Base-by-base conservation (phyloP, 2,113 vertebrate species). In the Conger conger region DNA sequence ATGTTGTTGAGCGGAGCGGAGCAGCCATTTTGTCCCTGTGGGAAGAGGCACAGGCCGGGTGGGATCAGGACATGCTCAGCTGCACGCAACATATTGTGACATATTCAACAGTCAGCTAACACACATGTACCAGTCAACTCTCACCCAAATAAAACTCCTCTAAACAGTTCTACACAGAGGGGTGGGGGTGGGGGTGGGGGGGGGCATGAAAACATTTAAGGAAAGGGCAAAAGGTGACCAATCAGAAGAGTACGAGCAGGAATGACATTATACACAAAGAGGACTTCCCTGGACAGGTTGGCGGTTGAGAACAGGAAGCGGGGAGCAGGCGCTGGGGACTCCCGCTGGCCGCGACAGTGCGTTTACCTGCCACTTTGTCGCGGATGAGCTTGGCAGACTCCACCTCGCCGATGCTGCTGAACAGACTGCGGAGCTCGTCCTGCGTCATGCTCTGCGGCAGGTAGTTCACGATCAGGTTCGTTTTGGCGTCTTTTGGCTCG, bases 371-470 rank as follows among this genome's bases (percentile, higher is more conserved):
- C 3, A 99, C 97, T 96, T 99, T 99, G 93, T 99, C 98, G 40
- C 97, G 97, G 80, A 99, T 99, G n/a, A 99, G 97, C 88, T 99
- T 99, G 88, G 97, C 98, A 1, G 97, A 99, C 85, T 99, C 98
- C 36, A 99, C 97, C 92, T 99, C 98, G 0, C 98, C 98, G 0
- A 99, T 99, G 90, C 98, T 99, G 96, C 97, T 97, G 89, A 99
- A 99, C 35, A 99, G 96, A 90, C 97, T 99, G 63, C 97, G 96
- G 33, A 99, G 87, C 88, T 99, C 98, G 86, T 99, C 98, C 91
- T 99, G 98, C 0, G 97, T 97, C 98, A 99, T 99, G 92, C 97
- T 99, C 94, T 99, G 98, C 84, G 98, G 98, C 92, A 99, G 95
- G 95, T 99, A 99, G 95, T 99, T 99, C 86, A 99, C 97, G 60